A percentile compares a stretch with the other conserved stretches of the same genome.
phyloP scores from a whole-genome alignment of 2,113 vertebrate genomes.

The Chionis minor region DNA sequence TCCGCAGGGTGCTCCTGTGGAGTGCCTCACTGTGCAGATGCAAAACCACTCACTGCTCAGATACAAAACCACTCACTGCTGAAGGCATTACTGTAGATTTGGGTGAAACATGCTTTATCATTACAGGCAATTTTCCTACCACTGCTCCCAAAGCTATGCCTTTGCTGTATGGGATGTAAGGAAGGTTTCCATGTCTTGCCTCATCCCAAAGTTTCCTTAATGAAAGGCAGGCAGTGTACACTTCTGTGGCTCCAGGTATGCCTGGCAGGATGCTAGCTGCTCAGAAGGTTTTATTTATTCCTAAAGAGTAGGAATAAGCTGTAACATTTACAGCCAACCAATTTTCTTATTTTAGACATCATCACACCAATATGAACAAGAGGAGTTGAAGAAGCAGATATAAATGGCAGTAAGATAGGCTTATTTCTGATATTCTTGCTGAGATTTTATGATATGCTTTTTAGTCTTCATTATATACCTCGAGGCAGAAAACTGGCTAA shows the following conservation, averaged over 20 bases:
- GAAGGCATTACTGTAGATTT: background rate
- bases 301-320: background rate
- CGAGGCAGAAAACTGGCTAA: background rate
- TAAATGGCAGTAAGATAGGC: background rate
- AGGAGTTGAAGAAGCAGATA: background rate
- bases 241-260: rapidly evolving
- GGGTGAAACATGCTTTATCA: background rate
- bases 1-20: rapidly evolving
- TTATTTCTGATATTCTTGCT: background rate
- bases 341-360: background rate
- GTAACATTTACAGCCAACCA: background rate
- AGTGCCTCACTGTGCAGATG: background rate
- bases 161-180: background rate
- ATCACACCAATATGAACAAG: background rate
- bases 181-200: background rate
- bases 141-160: background rate
- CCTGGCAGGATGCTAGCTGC: background rate
- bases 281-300: background rate
- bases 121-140: background rate
- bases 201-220: background rate
- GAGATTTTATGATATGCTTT: background rate
- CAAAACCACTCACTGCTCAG: background rate
- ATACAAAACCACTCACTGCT: rapidly evolving
- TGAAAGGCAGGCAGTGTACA: background rate
- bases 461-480: background rate